phyloP scores from a whole-genome alignment of 2,113 vertebrate species.

The Plecotus auritus region DNA sequence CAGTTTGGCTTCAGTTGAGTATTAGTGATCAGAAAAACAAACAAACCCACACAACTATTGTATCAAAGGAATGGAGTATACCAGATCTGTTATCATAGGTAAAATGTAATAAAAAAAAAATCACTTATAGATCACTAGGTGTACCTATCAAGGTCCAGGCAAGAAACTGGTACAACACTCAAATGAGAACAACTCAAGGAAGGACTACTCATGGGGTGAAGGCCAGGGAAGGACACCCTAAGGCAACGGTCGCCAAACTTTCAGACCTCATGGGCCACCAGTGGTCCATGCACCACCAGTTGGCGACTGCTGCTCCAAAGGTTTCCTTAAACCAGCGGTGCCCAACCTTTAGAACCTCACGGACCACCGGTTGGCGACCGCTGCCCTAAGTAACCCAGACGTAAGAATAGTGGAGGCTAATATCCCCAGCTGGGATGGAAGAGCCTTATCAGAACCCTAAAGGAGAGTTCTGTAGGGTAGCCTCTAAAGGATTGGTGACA shows the following conservation, averaged over 20 bases:
- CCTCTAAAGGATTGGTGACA: background rate
- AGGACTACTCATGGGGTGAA: background rate
- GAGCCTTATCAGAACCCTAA: background rate
- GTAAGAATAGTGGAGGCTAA: background rate
- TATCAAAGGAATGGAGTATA: background rate
- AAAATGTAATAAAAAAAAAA: background rate
- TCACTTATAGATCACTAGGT: background rate
- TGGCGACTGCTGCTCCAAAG: too few species aligned
- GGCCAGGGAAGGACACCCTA: background rate
- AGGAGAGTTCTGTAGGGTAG: background rate
- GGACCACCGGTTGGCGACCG: too few species aligned
- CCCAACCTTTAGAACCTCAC: too few species aligned
- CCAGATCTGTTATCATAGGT: background rate
- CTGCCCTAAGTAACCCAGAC: background rate
- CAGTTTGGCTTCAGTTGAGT: background rate
- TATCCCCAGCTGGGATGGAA: background rate
- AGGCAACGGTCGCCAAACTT: too few species aligned
- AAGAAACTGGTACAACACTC: background rate
- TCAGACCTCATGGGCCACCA: too few species aligned
- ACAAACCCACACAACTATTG: background rate
- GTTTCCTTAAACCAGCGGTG: too few species aligned
- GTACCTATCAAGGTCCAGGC: background rate
- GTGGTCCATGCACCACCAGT: too few species aligned
- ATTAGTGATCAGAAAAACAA: background rate
- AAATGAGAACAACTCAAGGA: background rate